phyloP scores from a whole-genome alignment of 2,888 invertebrate genomes.

The Mesorhabditis belari region DNA sequence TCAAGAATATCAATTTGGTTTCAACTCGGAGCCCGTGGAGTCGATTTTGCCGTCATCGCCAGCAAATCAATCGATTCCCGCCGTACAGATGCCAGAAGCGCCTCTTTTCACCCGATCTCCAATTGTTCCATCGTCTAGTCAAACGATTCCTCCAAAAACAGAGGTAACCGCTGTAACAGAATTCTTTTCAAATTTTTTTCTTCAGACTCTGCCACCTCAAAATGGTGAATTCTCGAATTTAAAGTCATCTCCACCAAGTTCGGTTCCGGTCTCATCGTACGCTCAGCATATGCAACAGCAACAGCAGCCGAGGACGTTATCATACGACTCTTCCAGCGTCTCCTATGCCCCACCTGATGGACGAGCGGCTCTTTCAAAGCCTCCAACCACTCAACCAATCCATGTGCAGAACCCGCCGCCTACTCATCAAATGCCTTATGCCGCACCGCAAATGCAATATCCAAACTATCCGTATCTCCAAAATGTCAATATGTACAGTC shows the following conservation, averaged over 20 bases:
- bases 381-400: slow-evolving; percentile 1
- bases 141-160: background rate
- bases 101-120: background rate
- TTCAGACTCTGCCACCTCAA: too few relatives aligned
- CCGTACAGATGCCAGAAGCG: background rate
- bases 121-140: background rate
- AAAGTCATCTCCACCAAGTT: too few relatives aligned
- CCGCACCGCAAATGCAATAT: slow-evolving; percentile 18
- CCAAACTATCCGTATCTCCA: slow-evolving; percentile 11
- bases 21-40: slow-evolving; percentile 15
- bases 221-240: too few relatives aligned
- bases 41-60: too few relatives aligned
- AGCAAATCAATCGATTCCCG: background rate
- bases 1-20: slow-evolving; percentile 13
- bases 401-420: slow-evolving; percentile 8
- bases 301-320: slow-evolving; percentile 7
- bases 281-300: background rate
- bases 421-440: slow-evolving; percentile 20
- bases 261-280: background rate
- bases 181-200: too few relatives aligned
- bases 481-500: slow-evolving; percentile 31
- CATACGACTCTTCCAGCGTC: slow-evolving; percentile 15
- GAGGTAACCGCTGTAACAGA: background rate
- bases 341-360: slow-evolving; percentile 16
- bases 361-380: slow-evolving; percentile 8